phyloP scores from a whole-genome alignment of 2,888 invertebrate genomes.

The Eubasilissa splendida region DNA sequence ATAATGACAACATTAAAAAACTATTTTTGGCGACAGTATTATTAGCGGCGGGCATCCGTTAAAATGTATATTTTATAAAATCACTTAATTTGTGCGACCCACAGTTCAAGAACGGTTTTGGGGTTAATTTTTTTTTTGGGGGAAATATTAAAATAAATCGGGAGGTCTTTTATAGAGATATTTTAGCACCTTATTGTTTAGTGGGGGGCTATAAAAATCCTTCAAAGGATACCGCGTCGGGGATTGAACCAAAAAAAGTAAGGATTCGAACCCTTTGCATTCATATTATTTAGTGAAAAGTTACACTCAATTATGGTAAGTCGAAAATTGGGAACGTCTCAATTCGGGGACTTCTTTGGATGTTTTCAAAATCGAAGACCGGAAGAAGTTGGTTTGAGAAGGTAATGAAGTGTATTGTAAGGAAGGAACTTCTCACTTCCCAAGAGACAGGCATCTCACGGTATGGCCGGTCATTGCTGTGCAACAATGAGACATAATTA shows the following conservation, averaged over 20 bases:
- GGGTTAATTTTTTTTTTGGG: constrained; percentile 34
- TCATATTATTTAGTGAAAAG: constrained; percentile 23
- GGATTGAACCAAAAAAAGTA: constrained; percentile 27
- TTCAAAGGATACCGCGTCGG: constrained; percentile 43
- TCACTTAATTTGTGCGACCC: neutral
- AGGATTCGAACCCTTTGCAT: constrained; percentile 16
- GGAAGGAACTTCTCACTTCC: too few relatives aligned
- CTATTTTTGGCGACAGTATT: too few relatives aligned
- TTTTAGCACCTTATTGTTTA: constrained; percentile 56
- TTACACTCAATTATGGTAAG: constrained; percentile 27
- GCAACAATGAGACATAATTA: too few relatives aligned
- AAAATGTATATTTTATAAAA: too few relatives aligned
- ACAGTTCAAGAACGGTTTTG: constrained; percentile 18
- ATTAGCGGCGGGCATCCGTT: too few relatives aligned
- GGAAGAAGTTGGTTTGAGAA: constrained; percentile 8
- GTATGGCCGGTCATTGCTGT: too few relatives aligned
- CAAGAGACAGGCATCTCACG: too few relatives aligned
- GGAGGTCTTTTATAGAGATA: constrained; percentile 53
- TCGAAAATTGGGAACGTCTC: constrained; percentile 6
- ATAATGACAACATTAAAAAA: too few relatives aligned
- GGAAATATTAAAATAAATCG: constrained; percentile 49
- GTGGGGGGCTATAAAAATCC: constrained; percentile 41
- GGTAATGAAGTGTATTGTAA: too few relatives aligned
- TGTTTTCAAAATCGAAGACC: neutral
- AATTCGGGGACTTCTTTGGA: constrained; percentile 2